Evolutionary conservation across 2,113 vertebrate genomes (phyloP), one percentile per base, ranked within the genome.

Genomic region (Odontophorus gujanensis): DNA sequence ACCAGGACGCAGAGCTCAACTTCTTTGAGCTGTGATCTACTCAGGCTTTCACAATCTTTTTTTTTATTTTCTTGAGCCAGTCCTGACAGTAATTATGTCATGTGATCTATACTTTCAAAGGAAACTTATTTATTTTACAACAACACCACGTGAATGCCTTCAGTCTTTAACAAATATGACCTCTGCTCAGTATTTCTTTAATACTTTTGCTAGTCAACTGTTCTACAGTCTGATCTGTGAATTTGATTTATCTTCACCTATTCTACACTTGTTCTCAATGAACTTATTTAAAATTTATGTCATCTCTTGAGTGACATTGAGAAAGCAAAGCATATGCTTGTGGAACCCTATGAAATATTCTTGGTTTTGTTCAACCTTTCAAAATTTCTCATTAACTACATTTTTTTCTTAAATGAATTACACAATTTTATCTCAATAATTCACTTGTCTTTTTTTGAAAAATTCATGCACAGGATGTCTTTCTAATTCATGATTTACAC

Each of bases 261-360:
- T 66, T 85, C 78, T 85, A 2, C 4, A 45, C 9, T 68, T 59
- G 5, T 55, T 13, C 4, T 65, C 36, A 78, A 66, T 26, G 36
- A 45, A 20, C 2, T 36, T 62, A 6, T 58, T 74, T 9, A n/a
- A 8, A 61, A 87, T 57, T 66, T 18, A 34, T 42, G 11, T 42
- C 25, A 38, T 4, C 57, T 84, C 20, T 48, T 69, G 24, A 26
- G 18, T 30, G 38, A 40, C 38, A 40, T 10, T 40, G 38, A 11
- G 8, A 78, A 69, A 61, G 4, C 5, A 43, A 90, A 79, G 7
- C 2, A 1, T 1, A 3, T 43, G 26, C 3, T 59, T 6, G 2
- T 36, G 17, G 8, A 66, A 7, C 43, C 4, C 13, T 48, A 25
- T 50, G 32, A 68, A 89, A 84, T 17, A 5, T 26, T 13, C 5